Conservation (phyloP, 2,113 vertebrate genomes). For the Orthonyx spaldingii region DNA sequence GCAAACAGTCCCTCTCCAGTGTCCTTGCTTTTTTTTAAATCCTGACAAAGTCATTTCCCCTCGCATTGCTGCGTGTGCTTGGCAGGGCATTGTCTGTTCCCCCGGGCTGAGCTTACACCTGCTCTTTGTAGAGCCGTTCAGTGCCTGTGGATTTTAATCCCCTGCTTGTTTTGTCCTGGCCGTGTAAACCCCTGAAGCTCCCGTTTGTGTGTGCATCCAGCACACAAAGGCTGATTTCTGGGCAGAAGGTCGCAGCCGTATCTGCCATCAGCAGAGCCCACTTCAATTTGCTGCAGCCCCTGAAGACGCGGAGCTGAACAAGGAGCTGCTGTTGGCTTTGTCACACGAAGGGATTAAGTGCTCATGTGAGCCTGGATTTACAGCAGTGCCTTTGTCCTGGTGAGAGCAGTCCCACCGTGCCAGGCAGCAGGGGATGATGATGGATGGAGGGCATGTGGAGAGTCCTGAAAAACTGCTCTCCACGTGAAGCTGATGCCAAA, state of each 20-base stretch:
- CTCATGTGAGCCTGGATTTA: conserved; percentile 24
- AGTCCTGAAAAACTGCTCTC: not conserved
- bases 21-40: not conserved
- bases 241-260: conserved; percentile 28
- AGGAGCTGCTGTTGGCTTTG: conserved; percentile 56
- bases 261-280: conserved; percentile 45
- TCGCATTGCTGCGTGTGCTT: not conserved
- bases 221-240: not conserved
- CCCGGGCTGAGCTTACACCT: not conserved
- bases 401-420: conserved; percentile 23
- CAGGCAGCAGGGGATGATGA: conserved; percentile 40
- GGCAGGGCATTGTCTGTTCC: not conserved
- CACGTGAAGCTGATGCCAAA: conserved; percentile 6
- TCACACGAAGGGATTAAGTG: conserved; percentile 30
- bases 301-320: conserved; percentile 25
- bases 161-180: not conserved
- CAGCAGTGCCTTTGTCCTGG: conserved; percentile 53
- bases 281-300: conserved; percentile 64
- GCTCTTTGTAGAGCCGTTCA: not conserved
- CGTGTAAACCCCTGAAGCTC: not conserved
- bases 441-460: conserved; percentile 40
- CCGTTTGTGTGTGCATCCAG: not conserved
- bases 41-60: not conserved
- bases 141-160: not conserved
- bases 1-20: not conserved